These are phyloP conservation scores for Chrysochloris asiatica DNA, from an alignment of 2,113 vertebrate species.

Conservation along the genomic window DNA sequence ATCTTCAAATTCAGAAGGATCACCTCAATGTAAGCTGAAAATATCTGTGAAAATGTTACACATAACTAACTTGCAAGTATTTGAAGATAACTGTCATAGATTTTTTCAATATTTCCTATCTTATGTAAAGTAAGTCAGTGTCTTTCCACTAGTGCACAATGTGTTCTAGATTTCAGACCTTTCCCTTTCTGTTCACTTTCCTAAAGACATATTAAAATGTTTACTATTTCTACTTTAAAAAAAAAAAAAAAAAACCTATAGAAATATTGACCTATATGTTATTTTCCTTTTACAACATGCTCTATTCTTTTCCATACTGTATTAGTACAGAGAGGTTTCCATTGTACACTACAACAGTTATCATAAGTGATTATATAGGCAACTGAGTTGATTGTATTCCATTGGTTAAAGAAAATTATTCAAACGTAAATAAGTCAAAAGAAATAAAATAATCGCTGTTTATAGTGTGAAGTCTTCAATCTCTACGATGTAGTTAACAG, in stretches of 20 bases:
- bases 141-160: background rate
- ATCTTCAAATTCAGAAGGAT: conserved; percentile 22
- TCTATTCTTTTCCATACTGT: background rate
- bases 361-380: background rate
- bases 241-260: no score
- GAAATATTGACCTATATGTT: background rate
- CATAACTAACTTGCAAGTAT: background rate
- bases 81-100: background rate
- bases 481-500: background rate
- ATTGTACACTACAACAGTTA: background rate
- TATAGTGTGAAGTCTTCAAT: background rate
- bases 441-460: background rate
- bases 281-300: background rate
- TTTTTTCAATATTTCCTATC: background rate
- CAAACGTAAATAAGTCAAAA: background rate
- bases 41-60: conserved; percentile 15
- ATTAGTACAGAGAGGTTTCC: background rate
- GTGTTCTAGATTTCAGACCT: background rate
- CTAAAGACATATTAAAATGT: background rate
- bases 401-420: background rate
- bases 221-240: background rate
- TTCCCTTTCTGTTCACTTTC: background rate
- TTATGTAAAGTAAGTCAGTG: background rate
- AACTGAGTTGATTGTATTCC: background rate
- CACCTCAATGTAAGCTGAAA: conserved; percentile 35